Base-by-base conservation (phyloP, 2,797 vertebrate genomes). In the Girardinus metallicus region DNA sequence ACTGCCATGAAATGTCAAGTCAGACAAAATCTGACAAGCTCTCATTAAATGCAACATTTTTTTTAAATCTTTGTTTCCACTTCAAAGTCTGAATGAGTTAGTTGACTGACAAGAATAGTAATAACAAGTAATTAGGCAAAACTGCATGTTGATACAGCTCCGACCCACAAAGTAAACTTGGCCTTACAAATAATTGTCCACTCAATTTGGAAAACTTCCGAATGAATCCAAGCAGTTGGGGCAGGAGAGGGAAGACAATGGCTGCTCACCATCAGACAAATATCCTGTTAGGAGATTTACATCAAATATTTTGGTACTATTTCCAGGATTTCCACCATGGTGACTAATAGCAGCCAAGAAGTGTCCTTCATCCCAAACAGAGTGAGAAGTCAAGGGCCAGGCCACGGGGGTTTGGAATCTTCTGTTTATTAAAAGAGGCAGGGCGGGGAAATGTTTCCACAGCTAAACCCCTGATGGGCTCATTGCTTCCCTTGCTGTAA, bases 371-470 rank as follows among this genome's bases (percentile, higher is more conserved):
- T 82, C 81, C 16, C 49, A 77, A 75, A 81, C 55, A 78, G 60
- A 87, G 31, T 72, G 60, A 73, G 73, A 75, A 76, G 86, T 49
- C 41, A 85, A 77, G 72, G 34, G 23, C 46, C n/a, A 60, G 74
- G 75, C 66, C 80, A 70, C 47, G 74, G 73, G 76, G 84, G 77
- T 83, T 77, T 74, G 78, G 85, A 86, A 78, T 85, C 83, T 57
- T 10, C 36, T 91, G 92, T 94, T 95, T 94, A 94, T 87, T 83
- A 64, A 92, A 78, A 83, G 86, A 83, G 83, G 78, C 77, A 81
- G 84, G 85, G 91, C 47, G 84, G 87, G 83, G 77, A 72, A 85
- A 80, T 85, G 79, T 95, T 95, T 94, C 94, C 92, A 87, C 90
- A 90, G 87, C 79, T 90, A 90, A 93, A 92, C 90, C 85, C 79